These are phyloP conservation scores for Chrysotoxum bicinctum DNA, from an alignment of 2,888 invertebrate species.

Conservation along the genomic window DNA sequence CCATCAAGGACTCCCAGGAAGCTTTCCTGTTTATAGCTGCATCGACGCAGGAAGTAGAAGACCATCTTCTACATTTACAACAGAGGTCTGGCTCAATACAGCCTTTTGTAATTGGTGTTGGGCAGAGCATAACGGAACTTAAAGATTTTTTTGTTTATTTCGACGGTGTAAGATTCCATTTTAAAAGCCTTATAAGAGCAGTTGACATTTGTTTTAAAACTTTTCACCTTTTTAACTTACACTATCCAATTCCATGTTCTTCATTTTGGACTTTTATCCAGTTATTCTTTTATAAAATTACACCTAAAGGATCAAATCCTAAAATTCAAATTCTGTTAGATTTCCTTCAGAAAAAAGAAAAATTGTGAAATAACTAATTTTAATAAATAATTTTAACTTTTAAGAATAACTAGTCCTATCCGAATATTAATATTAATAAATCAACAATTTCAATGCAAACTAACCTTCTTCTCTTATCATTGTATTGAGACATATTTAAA, in stretches of 20 bases:
- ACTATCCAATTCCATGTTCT: not conserved
- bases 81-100: not conserved
- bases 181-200: not conserved
- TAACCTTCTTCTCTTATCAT: not conserved
- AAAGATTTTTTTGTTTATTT: not conserved
- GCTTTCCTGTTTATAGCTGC: not conserved
- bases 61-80: not conserved
- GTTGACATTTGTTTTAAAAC: not conserved
- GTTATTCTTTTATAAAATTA: not conserved
- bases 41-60: not conserved
- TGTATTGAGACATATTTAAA: not conserved
- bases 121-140: not conserved
- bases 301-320: not conserved
- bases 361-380: not conserved
- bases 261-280: not conserved
- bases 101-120: not conserved
- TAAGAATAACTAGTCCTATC: too few species aligned
- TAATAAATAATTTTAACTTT: not conserved
- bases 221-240: not conserved
- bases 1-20: not conserved
- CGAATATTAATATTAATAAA: not conserved
- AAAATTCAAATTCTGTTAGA: not conserved
- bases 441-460: not conserved
- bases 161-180: not conserved
- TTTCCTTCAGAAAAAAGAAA: not conserved